Evolutionary conservation across 2,797 vertebrate species (phyloP).

Genomic region (Epinephelus awoara): DNA sequence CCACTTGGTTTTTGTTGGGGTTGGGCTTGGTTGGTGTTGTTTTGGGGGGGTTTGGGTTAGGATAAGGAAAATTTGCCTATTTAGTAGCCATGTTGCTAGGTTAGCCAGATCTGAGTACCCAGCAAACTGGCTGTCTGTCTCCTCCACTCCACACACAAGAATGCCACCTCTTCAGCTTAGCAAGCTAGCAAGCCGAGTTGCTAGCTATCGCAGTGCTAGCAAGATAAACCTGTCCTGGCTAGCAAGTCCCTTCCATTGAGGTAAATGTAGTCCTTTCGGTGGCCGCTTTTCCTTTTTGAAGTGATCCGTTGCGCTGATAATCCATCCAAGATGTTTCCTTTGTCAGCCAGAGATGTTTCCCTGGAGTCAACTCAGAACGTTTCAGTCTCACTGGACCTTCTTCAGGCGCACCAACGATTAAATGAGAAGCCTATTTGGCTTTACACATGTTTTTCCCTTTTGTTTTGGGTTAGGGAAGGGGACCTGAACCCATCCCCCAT

Average conservation of each 20-base stretch:
- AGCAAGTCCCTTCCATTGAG: slow-evolving; percentile 50
- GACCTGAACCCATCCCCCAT: too few relatives aligned
- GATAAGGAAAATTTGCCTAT: not conserved
- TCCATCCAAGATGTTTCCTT: slow-evolving; percentile 50
- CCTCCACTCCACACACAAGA: slow-evolving; percentile 70
- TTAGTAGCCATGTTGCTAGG: slow-evolving; percentile 53
- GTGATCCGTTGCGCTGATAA: slow-evolving; percentile 1
- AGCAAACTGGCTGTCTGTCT: slow-evolving; percentile 44
- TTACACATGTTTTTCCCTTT: too few relatives aligned
- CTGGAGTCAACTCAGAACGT: slow-evolving; percentile 78
- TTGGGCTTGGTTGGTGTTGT: too few relatives aligned
- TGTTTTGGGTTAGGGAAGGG: too few relatives aligned
- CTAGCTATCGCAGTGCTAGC: slow-evolving; percentile 76
- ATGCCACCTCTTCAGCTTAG: slow-evolving; percentile 83
- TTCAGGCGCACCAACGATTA: too few relatives aligned
- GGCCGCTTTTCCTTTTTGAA: slow-evolving; percentile 30
- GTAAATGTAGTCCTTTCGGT: slow-evolving; percentile 39
- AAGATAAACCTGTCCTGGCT: slow-evolving; percentile 57
- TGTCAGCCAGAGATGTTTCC: slow-evolving; percentile 67
- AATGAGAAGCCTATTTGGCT: too few relatives aligned
- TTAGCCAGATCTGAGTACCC: slow-evolving; percentile 34
- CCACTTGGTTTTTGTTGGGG: too few relatives aligned
- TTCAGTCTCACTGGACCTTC: too few relatives aligned
- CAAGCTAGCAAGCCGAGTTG: slow-evolving; percentile 71
- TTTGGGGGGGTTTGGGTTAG: too few relatives aligned